These are phyloP conservation scores for Lacanobia wlatinum DNA, from an alignment of 2,888 invertebrate genomes.

Conservation along the genomic window DNA sequence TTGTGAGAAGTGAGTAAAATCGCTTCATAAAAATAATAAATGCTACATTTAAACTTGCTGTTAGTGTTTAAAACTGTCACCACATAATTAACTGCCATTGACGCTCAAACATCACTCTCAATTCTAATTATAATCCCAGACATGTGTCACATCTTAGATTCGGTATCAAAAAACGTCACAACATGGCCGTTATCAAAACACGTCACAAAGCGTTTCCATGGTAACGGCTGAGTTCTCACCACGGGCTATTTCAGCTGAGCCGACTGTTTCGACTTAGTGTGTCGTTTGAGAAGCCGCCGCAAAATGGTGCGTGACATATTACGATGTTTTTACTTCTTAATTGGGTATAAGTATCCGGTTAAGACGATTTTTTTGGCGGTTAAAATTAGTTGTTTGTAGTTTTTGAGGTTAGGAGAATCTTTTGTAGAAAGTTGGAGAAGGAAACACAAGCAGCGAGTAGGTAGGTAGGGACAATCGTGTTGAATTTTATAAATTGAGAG, in stretches of 20 bases:
- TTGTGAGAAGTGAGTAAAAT: background rate
- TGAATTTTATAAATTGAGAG: background rate
- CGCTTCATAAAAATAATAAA: conserved; percentile 1
- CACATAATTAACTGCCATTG: conserved; percentile 25
- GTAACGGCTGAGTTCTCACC: conserved; percentile 83
- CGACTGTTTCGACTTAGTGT: conserved; percentile 66
- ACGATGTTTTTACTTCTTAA: conserved; percentile 85
- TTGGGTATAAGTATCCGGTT: conserved; percentile 87
- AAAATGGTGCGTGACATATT: conserved; percentile 83
- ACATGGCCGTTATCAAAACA: conserved; percentile 79
- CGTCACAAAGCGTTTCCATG: conserved; percentile 72
- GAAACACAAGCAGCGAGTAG: background rate
- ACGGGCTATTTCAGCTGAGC: conserved; percentile 79
- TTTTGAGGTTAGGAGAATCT: conserved; percentile 22
- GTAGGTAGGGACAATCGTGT: background rate
- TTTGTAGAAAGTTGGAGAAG: background rate
- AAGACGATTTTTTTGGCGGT: conserved; percentile 65
- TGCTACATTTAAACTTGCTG: background rate
- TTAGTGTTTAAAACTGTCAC: conserved; percentile 9
- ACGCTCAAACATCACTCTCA: conserved; percentile 41
- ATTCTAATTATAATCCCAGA: conserved; percentile 48
- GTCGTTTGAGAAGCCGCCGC: conserved; percentile 75
- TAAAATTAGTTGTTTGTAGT: conserved; percentile 49
- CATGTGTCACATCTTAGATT: conserved; percentile 61
- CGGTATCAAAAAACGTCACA: conserved; percentile 66